Evolutionary conservation across 1,140 invertebrate species (phyloP), one percentile per base, ranked within the genome.

Genomic region (Heliconius hermathena): DNA sequence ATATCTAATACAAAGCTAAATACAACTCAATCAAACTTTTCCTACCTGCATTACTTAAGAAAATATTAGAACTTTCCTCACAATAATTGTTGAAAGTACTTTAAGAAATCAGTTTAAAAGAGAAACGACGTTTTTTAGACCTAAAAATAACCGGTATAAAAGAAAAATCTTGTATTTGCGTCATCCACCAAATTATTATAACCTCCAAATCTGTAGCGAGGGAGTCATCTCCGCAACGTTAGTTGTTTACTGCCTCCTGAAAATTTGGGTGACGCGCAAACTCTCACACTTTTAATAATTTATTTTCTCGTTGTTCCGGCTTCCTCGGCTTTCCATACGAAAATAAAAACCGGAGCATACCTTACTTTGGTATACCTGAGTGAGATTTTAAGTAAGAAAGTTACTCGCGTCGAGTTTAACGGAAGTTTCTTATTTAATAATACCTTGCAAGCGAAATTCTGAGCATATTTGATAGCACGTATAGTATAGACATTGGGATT

Each of bases 341-440:
- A 66, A 66, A 66, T 66, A 66, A 66, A 29, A 66, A 66, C 26
- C 60, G 60, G 11, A 3, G 60, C 11, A 26, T 46, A 46, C 33
- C 33, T 36, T 8, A 46, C 33, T 4, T 36, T 8, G 54, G 54
- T n/a, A 26, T 57, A 57, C 60, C 60, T 66, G 60, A 66, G 60
- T 29, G 22, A 66, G 60, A 66, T 26, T 66, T 38, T 76, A 76
- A 66, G 13, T 76, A 66, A 41, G 36, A 66, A 66, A 76, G 33
- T 66, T 66, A 60, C 57, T 76, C 18, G 33, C 22, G 18, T 76
- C 18, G 57, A 76, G 22, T 66, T 66, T 60, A 36, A 52, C 57
- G 38, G 54, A 76, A 76, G 33, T 70, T 76, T 76, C 54, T 76
- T 76, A 74, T 74, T 74, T 66, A 66, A 66, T 76, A 66, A 75